These are phyloP conservation scores for Microtus oregoni DNA, from an alignment of 2,113 vertebrate genomes.

Conservation along the genomic window DNA sequence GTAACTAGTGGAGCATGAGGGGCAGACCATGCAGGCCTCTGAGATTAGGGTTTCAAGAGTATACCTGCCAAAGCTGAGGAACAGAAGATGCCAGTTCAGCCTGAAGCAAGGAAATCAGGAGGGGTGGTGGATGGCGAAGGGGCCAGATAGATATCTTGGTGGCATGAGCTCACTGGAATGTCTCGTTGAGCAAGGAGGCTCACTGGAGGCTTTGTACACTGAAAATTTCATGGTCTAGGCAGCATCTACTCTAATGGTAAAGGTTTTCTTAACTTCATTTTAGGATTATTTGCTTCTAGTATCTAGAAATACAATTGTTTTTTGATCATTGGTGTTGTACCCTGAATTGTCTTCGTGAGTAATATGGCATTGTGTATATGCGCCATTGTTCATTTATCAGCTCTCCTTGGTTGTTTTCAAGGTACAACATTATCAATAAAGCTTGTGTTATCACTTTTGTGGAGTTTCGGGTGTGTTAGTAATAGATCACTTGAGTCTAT, in stretches of 20 bases:
- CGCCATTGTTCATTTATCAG: not conserved
- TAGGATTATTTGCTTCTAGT: not conserved
- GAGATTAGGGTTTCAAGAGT: not conserved
- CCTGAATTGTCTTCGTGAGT: not conserved
- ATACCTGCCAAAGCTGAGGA: not conserved
- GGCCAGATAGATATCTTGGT: not conserved
- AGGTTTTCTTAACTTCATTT: constrained; percentile 33
- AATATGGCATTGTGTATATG: not conserved
- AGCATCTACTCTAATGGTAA: not conserved
- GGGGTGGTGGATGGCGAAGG: not conserved
- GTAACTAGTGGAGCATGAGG: not conserved
- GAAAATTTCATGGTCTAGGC: not conserved
- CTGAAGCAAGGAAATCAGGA: not conserved
- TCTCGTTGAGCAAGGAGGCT: not conserved
- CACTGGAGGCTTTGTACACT: not conserved
- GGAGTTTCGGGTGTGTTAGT: not conserved
- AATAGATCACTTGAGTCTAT: not conserved
- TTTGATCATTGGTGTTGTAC: not conserved
- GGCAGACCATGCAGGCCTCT: not conserved
- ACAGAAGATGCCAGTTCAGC: not conserved
- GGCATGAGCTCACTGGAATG: not conserved
- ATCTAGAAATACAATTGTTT: not conserved
- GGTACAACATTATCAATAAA: not conserved
- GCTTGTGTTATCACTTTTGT: not conserved
- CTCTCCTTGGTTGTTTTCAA: not conserved